These are phyloP conservation scores for Polydrusus pterygomalis DNA, from an alignment of 2,888 invertebrate species.

Conservation along the genomic window DNA sequence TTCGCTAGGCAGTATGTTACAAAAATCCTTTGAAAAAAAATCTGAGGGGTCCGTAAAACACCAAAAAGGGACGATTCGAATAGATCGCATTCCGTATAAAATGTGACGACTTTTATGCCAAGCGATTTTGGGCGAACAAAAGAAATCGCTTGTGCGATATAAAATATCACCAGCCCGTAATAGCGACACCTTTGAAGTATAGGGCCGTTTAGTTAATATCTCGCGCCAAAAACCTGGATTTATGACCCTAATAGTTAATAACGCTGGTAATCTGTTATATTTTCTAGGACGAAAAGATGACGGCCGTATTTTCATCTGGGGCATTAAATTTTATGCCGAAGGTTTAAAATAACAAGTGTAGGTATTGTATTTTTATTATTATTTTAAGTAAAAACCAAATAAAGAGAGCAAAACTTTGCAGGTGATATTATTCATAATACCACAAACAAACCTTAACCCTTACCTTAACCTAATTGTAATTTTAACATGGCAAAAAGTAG, in stretches of 20 bases:
- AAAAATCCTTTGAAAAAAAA: constrained; percentile 27
- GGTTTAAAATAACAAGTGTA: neutral
- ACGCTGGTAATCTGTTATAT: constrained; percentile 53
- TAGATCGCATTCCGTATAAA: constrained; percentile 36
- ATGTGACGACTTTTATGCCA: constrained; percentile 48
- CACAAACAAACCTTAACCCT: too few species aligned
- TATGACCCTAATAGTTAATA: constrained; percentile 53
- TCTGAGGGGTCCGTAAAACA: constrained; percentile 29
- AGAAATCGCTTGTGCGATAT: constrained; percentile 55
- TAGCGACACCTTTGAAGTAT: constrained; percentile 59
- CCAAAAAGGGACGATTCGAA: constrained; percentile 30
- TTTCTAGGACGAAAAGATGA: constrained; percentile 47
- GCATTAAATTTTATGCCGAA: constrained; percentile 35
- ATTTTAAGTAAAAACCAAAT: too few species aligned
- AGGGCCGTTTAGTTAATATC: constrained; percentile 63
- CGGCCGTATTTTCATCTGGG: constrained; percentile 33
- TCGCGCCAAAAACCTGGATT: constrained; percentile 54
- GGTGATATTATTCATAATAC: too few species aligned
- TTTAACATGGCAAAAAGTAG: too few species aligned
- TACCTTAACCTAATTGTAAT: too few species aligned
- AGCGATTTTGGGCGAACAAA: constrained; percentile 46
- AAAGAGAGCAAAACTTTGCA: too few species aligned
- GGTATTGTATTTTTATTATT: neutral
- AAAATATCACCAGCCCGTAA: constrained; percentile 61
- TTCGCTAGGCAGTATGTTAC: constrained; percentile 3